Evolutionary conservation across 2,888 invertebrate genomes (phyloP), one percentile per base, ranked within the genome.

Genomic region (Pasiphila rectangulata): DNA sequence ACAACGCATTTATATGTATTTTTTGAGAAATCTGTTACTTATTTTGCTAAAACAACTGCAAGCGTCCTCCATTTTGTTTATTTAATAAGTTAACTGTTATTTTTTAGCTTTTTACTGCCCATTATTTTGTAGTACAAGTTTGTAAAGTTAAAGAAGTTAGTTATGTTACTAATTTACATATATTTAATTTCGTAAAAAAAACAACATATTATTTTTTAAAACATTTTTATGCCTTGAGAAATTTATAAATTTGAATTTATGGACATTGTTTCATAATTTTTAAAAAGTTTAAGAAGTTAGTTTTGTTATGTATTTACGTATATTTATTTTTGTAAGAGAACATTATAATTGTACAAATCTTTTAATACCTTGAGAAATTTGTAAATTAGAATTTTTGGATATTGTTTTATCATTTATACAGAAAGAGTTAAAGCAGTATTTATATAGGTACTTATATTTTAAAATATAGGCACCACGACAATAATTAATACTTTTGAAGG

Each of bases 21-120:
- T 23, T 29, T 24, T 27, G 24, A 19, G 24, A 30, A 35, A 21
- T 21, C 27, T 13, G 23, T 7, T 30, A 37, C 36, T 24, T 29
- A 7, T 17, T 40, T 30, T 24, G 7, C 32, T 37, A 43, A 46
- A 49, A 39, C 45, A 47, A 52, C 47, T 41, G 21, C 48, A 40
- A 41, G 20, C 46, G 42, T 35, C 29, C 24, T 23, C 9, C 2
- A n/a, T 32, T 49, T 52, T 49, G 20, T 53, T 51, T 39, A 39
- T 44, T 46, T 50, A n/a, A 23, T 40, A 16, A 40, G 37, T 46
- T 47, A 24, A 47, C 36, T 54, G 30, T 49, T 46, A 49, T 42
- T 13, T 52, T 53, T 47, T 51, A 54, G 56, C 55, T 58, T 56
- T 49, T 42, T 44, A 49, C 53, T 54, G 49, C 51, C 54, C 40